phyloP scores from a whole-genome alignment of 2,113 vertebrate species.

The Petroica traversi region DNA sequence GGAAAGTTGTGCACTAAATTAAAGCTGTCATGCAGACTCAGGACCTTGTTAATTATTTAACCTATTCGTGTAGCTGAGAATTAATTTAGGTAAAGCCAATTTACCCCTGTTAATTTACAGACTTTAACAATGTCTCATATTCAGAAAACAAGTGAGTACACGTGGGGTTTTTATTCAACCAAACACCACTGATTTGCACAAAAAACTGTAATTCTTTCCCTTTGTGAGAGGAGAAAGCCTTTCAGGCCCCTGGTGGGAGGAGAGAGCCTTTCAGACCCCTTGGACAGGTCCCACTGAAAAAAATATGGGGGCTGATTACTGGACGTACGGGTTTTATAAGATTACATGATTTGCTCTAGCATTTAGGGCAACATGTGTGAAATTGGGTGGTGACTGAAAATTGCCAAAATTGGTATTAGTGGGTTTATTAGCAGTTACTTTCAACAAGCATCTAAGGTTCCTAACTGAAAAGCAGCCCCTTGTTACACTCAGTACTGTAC shows the following conservation, averaged over 20 bases:
- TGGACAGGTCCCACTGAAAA: not conserved
- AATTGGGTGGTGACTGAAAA: not conserved
- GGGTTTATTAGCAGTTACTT: not conserved
- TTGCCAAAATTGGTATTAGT: not conserved
- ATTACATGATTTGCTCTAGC: accelerated
- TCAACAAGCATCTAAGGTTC: not conserved
- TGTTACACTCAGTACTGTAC: not conserved
- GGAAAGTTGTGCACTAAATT: not conserved
- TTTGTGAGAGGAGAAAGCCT: not conserved
- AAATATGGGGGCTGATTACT: not conserved
- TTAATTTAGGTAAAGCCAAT: not conserved
- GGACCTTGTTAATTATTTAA: not conserved
- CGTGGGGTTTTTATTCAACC: accelerated
- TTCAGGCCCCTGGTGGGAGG: not conserved
- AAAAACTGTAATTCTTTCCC: not conserved
- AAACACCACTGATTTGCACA: not conserved
- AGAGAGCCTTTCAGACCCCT: not conserved
- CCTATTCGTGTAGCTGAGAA: not conserved
- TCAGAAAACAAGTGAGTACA: not conserved
- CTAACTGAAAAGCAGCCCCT: not conserved
- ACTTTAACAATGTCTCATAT: not conserved
- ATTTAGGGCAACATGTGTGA: accelerated
- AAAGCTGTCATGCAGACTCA: not conserved
- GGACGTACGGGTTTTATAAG: not conserved
- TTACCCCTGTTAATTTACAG: not conserved